Conservation (phyloP, 2,797 vertebrate genomes). For the Acanthiza pusilla region DNA sequence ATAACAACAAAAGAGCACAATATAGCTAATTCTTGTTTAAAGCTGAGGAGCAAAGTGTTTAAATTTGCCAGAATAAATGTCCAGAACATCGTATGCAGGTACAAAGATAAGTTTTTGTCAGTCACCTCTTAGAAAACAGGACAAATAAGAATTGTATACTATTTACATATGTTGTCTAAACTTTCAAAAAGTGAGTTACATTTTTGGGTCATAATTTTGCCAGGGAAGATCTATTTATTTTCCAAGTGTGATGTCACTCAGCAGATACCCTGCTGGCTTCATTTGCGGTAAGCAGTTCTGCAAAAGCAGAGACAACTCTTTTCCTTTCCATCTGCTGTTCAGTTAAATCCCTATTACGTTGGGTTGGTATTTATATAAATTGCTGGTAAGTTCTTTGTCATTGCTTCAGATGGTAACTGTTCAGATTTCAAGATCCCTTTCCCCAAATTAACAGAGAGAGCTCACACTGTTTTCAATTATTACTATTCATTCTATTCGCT, state of each 20-base stretch:
- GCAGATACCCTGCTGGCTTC: slow-evolving; percentile 5
- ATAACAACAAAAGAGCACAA: neutral
- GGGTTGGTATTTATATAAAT: slow-evolving; percentile 43
- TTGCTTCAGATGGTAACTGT: neutral
- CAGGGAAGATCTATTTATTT: slow-evolving; percentile 14
- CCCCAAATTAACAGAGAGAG: neutral
- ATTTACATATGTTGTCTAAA: neutral
- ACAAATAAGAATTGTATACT: neutral
- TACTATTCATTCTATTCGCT: slow-evolving; percentile 1
- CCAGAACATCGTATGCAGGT: neutral
- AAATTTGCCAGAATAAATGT: neutral
- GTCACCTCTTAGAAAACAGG: neutral
- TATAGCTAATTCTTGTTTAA: neutral
- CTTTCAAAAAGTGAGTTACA: neutral
- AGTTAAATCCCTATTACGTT: slow-evolving; percentile 11
- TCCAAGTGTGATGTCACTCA: slow-evolving; percentile 17
- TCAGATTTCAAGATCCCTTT: slow-evolving; percentile 22
- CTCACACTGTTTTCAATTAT: slow-evolving; percentile 35
- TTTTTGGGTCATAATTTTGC: slow-evolving; percentile 14
- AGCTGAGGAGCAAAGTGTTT: neutral
- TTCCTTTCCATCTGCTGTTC: slow-evolving; percentile 37
- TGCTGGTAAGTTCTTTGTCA: slow-evolving; percentile 9
- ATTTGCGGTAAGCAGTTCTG: neutral
- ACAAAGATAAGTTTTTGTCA: neutral
- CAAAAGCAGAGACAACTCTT: neutral